These are phyloP conservation scores for Lysandra bellargus DNA, from an alignment of 2,888 invertebrate species.

Conservation along the genomic window DNA sequence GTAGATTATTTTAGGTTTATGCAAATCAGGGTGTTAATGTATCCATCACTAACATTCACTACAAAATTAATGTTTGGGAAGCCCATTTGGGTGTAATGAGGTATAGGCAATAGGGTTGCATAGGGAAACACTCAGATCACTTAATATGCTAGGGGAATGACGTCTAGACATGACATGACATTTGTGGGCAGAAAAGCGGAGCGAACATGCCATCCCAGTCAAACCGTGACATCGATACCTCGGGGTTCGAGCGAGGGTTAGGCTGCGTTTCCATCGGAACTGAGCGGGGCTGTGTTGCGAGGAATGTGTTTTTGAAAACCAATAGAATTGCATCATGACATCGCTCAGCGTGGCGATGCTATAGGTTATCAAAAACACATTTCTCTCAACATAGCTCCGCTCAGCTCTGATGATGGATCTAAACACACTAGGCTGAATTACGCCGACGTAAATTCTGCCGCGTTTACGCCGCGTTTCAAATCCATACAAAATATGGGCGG, in stretches of 20 bases:
- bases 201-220: constrained; percentile 57
- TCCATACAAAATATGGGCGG: too few relatives aligned
- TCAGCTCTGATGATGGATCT: too few relatives aligned
- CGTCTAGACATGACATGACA: constrained; percentile 62
- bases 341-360: too few relatives aligned
- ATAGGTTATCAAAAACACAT: too few relatives aligned
- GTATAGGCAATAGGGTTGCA: constrained; percentile 23
- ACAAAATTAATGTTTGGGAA: not conserved
- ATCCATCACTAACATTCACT: not conserved
- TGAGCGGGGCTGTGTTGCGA: too few relatives aligned
- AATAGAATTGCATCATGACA: too few relatives aligned
- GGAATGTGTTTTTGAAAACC: too few relatives aligned
- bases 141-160: constrained; percentile 47
- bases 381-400: too few relatives aligned
- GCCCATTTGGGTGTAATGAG: not conserved
- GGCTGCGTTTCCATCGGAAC: too few relatives aligned
- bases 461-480: too few relatives aligned
- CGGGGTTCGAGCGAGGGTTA: not conserved
- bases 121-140: constrained; percentile 42
- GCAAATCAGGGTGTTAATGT: not conserved
- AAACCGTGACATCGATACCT: constrained; percentile 39
- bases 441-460: too few relatives aligned
- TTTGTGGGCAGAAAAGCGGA: constrained; percentile 51
- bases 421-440: too few relatives aligned
- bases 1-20: not conserved